These are phyloP conservation scores for Keiferia lycopersicella DNA, from an alignment of 2,888 invertebrate species.

Conservation along the genomic window DNA sequence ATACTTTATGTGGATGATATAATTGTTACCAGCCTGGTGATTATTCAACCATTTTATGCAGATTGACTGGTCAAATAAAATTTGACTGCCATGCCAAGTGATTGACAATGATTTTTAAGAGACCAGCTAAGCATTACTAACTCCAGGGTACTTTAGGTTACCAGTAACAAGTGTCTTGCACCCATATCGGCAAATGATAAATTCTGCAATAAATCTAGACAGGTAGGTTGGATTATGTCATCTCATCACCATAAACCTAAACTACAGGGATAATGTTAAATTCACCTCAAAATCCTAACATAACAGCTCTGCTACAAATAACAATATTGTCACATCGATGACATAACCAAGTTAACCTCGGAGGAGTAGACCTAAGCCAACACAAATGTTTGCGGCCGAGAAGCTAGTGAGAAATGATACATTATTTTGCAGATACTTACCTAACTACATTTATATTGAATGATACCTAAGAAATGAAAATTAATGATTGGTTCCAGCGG, in stretches of 20 bases:
- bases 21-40: constrained; percentile 1
- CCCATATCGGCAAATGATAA: background rate
- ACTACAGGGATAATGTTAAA: constrained; percentile 1
- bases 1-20: constrained; percentile 1
- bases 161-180: background rate
- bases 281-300: constrained; percentile 23
- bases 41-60: background rate
- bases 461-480: too few species aligned
- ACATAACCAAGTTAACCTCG: constrained; percentile 30
- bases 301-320: constrained; percentile 20
- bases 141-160: too few species aligned
- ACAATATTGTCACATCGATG: constrained; percentile 24
- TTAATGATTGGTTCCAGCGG: too few species aligned
- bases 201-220: background rate
- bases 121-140: too few species aligned
- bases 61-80: too few species aligned
- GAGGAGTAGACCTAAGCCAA: constrained; percentile 38
- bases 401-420: constrained; percentile 33
- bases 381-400: constrained; percentile 40
- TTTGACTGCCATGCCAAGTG: too few species aligned
- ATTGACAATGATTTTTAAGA: too few species aligned
- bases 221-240: background rate
- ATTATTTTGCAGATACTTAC: background rate
- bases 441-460: too few species aligned
- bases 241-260: background rate